These are phyloP conservation scores for Alsophila aescularia DNA, from an alignment of 2,888 invertebrate genomes.

Conservation along the genomic window DNA sequence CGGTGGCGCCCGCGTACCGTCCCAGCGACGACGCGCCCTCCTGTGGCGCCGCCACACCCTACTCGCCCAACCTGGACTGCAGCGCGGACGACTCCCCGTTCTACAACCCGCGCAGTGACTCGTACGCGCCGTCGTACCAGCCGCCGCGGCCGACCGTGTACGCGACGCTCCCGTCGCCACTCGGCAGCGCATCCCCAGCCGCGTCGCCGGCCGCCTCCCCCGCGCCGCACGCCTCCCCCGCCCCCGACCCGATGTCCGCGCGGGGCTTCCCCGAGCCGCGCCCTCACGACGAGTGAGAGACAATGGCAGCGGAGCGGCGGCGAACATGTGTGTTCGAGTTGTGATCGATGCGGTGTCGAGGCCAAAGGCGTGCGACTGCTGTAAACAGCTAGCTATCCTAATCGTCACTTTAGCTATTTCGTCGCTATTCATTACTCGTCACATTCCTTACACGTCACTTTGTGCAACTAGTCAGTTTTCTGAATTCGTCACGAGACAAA, in stretches of 20 bases:
- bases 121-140: slow-evolving; percentile 80
- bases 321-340: not conserved
- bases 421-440: too few species aligned
- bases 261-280: slow-evolving; percentile 61
- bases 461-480: too few species aligned
- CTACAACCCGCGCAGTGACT: slow-evolving; percentile 81
- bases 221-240: slow-evolving; percentile 60
- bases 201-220: slow-evolving; percentile 73
- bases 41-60: slow-evolving; percentile 80
- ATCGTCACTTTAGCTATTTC: too few species aligned
- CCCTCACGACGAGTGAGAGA: slow-evolving; percentile 59
- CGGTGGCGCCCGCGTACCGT: slow-evolving; percentile 74
- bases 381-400: too few species aligned
- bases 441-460: too few species aligned
- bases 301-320: not conserved
- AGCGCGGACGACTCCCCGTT: slow-evolving; percentile 79
- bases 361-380: slow-evolving; percentile 4
- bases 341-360: slow-evolving; percentile 11
- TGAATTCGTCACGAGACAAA: too few species aligned
- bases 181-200: slow-evolving; percentile 70
- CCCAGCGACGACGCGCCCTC: slow-evolving; percentile 82
- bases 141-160: slow-evolving; percentile 80
- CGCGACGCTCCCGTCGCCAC: slow-evolving; percentile 78
- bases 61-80: slow-evolving; percentile 77
- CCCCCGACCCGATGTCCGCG: slow-evolving; percentile 55